Evolutionary conservation across 2,888 invertebrate genomes (phyloP).

Genomic region (Cabera pusaria): DNA sequence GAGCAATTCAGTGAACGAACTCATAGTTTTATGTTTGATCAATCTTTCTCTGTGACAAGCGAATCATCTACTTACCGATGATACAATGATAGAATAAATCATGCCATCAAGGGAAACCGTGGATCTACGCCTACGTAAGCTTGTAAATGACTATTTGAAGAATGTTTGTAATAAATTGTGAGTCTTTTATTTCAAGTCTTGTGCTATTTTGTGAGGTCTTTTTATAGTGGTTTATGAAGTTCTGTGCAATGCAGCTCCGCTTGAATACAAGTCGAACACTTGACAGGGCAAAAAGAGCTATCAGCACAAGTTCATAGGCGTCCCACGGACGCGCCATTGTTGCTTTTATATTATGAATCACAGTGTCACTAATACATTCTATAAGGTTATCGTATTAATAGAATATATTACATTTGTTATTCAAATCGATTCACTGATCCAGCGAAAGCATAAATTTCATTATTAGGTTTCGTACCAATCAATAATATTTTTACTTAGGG

Average conservation of each 20-base stretch:
- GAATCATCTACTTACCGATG: slow-evolving; percentile 51
- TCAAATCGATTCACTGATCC: no score
- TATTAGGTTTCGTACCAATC: no score
- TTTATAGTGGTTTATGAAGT: slow-evolving; percentile 33
- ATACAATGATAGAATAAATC: slow-evolving; percentile 63
- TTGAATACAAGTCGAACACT: slow-evolving; percentile 44
- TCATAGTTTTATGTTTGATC: slow-evolving; percentile 25
- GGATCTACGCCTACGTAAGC: slow-evolving; percentile 44
- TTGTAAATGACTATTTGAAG: slow-evolving; percentile 42
- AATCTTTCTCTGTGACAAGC: slow-evolving; percentile 34
- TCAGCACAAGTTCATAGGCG: slow-evolving; percentile 58
- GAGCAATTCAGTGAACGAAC: slow-evolving; percentile 15
- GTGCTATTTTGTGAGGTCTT: slow-evolving; percentile 27
- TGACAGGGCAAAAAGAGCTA: slow-evolving; percentile 53
- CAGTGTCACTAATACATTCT: no score
- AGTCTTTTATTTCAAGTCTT: slow-evolving; percentile 24
- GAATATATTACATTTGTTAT: no score
- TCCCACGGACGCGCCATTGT: slow-evolving; percentile 59
- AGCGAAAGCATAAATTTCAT: no score
- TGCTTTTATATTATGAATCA: slow-evolving; percentile 42
- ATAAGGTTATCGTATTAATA: no score
- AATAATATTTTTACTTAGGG: no score
- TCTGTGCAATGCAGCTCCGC: slow-evolving; percentile 37
- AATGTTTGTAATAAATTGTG: slow-evolving; percentile 41
- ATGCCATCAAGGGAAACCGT: slow-evolving; percentile 48